phyloP scores from a whole-genome alignment of 2,113 vertebrate species.

The Struthio camelus region DNA sequence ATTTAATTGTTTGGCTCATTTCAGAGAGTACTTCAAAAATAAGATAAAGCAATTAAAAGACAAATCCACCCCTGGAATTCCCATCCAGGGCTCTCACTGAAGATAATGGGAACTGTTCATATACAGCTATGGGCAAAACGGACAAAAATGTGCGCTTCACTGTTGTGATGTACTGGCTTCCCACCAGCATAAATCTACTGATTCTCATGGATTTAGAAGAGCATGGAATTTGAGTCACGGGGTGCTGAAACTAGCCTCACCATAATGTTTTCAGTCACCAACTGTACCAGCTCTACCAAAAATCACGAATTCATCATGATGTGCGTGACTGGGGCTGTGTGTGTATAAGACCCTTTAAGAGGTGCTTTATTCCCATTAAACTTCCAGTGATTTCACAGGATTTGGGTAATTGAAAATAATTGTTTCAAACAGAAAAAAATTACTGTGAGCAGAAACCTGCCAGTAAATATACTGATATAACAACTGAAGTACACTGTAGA shows the following conservation, averaged over 20 bases:
- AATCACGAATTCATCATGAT: background rate
- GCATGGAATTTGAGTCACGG: background rate
- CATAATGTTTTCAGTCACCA: background rate
- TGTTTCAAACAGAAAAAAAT: background rate
- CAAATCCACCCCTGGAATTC: background rate
- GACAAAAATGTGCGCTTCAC: background rate
- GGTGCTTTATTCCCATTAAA: background rate
- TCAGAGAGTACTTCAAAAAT: background rate
- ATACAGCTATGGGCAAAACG: background rate
- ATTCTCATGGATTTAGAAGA: background rate
- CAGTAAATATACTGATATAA: background rate
- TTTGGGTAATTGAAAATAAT: background rate
- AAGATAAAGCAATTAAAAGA: background rate
- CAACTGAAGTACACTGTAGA: background rate
- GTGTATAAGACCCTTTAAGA: background rate
- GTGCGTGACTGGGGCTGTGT: background rate
- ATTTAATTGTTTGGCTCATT: background rate
- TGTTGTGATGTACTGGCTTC: background rate
- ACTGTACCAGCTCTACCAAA: background rate
- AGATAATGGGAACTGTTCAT: background rate
- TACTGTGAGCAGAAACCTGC: background rate
- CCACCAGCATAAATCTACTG: background rate
- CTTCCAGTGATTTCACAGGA: background rate
- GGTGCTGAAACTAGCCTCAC: background rate
- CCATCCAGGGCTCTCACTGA: background rate